Conservation (phyloP, 1,140 invertebrate genomes). For the Glossosoma conforme region DNA sequence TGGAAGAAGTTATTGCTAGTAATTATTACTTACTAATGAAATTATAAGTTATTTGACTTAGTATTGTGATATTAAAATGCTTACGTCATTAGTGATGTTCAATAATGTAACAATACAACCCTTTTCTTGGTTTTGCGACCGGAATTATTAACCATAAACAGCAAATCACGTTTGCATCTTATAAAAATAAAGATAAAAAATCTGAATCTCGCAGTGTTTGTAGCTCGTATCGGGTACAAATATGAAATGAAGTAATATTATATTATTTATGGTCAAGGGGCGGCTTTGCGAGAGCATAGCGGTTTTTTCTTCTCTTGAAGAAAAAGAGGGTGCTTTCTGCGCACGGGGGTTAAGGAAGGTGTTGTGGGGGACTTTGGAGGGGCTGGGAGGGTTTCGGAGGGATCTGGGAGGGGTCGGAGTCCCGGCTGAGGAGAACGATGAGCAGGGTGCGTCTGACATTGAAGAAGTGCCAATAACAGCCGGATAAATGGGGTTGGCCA, state of each 20-base stretch:
- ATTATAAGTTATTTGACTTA: too few species aligned
- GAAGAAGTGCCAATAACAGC: slow-evolving; percentile 54
- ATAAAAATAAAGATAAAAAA: slow-evolving; percentile 8
- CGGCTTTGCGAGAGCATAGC: neutral
- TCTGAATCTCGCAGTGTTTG: slow-evolving; percentile 14
- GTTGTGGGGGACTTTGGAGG: slow-evolving; percentile 29
- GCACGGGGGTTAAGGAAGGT: slow-evolving; percentile 3
- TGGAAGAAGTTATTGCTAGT: too few species aligned
- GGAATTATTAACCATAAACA: slow-evolving; percentile 12
- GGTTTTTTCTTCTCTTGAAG: neutral
- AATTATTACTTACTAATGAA: too few species aligned
- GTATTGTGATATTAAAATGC: too few species aligned
- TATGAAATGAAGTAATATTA: slow-evolving; percentile 24
- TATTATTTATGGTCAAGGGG: slow-evolving; percentile 23
- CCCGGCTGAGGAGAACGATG: slow-evolving; percentile 35
- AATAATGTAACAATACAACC: too few species aligned
- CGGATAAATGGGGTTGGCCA: slow-evolving; percentile 50
- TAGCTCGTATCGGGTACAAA: too few species aligned
- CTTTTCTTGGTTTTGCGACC: too few species aligned
- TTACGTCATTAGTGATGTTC: too few species aligned
- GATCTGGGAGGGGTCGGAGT: slow-evolving; percentile 36
- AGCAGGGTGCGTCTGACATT: slow-evolving; percentile 53
- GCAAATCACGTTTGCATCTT: slow-evolving; percentile 12
- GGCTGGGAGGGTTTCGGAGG: slow-evolving; percentile 36
- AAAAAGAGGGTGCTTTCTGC: neutral